These are phyloP conservation scores for Myotis myotis DNA, from an alignment of 2,797 vertebrate species.

Conservation along the genomic window DNA sequence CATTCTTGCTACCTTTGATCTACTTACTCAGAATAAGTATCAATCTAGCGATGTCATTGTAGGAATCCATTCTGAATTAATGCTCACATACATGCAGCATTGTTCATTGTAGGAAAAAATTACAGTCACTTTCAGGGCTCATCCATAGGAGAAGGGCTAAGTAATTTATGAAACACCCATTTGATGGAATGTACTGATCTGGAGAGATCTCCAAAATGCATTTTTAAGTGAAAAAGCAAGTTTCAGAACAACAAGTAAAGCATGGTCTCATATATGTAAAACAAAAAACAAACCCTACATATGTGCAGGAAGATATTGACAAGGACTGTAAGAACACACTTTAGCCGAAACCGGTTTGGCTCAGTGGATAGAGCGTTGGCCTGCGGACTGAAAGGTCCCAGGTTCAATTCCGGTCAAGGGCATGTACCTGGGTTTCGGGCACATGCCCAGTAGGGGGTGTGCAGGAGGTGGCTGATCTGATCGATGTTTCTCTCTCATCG, in stretches of 20 bases:
- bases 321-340: not conserved
- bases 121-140: not conserved
- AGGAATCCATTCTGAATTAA: not conserved
- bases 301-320: not conserved
- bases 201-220: not conserved
- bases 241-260: constrained; percentile 18
- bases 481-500: no score
- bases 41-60: not conserved
- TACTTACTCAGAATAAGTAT: not conserved
- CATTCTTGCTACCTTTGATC: not conserved
- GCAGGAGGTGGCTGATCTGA: no score
- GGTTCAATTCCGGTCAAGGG: no score
- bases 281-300: not conserved
- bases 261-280: not conserved
- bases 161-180: not conserved
- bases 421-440: no score
- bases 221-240: not conserved
- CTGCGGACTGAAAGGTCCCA: no score
- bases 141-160: not conserved
- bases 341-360: no score
- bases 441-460: no score
- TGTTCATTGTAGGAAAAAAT: not conserved
- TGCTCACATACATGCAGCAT: not conserved
- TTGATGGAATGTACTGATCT: not conserved
- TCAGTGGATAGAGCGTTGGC: no score